phyloP scores from a whole-genome alignment of 2,888 invertebrate genomes.

The Agonum fuliginosum region DNA sequence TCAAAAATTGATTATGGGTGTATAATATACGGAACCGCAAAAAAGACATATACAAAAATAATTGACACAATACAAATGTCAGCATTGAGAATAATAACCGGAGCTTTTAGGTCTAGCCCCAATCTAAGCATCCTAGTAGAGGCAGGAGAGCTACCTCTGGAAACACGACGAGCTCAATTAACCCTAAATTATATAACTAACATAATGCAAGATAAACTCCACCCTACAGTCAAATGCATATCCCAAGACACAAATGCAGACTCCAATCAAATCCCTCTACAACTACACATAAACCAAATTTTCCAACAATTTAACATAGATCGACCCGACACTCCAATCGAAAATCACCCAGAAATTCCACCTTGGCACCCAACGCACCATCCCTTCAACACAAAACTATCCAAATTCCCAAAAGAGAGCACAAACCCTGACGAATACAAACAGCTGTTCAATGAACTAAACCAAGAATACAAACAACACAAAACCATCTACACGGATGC shows the following conservation, averaged over 20 bases:
- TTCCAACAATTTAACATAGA: background rate
- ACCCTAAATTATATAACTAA: background rate
- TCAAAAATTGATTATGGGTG: too few species aligned
- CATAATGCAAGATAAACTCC: background rate
- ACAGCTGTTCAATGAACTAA: background rate
- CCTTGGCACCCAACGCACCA: background rate
- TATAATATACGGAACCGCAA: too few species aligned
- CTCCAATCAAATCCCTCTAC: background rate
- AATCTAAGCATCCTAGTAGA: too few species aligned
- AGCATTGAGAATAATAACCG: too few species aligned
- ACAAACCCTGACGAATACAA: background rate
- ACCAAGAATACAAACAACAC: background rate
- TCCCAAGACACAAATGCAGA: background rate
- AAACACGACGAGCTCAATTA: background rate
- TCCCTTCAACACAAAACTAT: background rate
- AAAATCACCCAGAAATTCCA: background rate
- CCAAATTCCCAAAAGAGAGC: background rate
- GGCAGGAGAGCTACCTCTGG: too few species aligned
- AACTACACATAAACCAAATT: background rate
- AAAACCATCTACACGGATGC: background rate
- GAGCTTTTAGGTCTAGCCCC: too few species aligned
- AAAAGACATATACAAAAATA: too few species aligned
- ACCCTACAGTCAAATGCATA: background rate
- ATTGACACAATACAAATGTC: too few species aligned
- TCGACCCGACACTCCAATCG: background rate